Evolutionary conservation across 2,113 vertebrate species (phyloP), one percentile per base, ranked within the genome.

Genomic region (Corynorhinus townsendii): DNA sequence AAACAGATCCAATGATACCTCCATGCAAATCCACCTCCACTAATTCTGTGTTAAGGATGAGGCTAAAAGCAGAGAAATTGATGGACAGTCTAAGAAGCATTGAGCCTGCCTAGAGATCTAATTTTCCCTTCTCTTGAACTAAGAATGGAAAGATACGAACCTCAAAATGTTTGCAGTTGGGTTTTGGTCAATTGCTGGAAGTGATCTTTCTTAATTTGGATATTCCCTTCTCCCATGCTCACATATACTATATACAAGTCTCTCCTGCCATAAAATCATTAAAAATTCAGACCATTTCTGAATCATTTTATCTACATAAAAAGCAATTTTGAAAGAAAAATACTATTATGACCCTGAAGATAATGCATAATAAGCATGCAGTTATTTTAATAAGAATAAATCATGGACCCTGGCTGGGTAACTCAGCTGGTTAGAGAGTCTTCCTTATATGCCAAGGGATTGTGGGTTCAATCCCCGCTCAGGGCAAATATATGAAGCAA

Each of bases 321-420:
- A 49, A 75, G 47, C 66, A 20, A 47, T 73, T 80, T 54, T 40
- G 45, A 95, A 82, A 86, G 66, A 95, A 91, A 71, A 64, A 68
- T 35, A 52, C 35, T 40, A 24, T 28, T 54, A 85, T 93, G 76
- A 95, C 64, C 38, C 76, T 19, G 16, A 52, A 59, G 15, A 90
- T 82, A 88, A 87, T 9, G 33, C 3, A 88, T 7, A 85, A 90
- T 87, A 83, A 80, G 15, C 8, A 19, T 89, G 73, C 2, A 82
- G 45, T 43, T 89, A 76, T 72, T 95, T 94, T 94, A 95, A 89
- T 91, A 91, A 86, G 52, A 91, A 93, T 12, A 79, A 88, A 64
- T 93, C 54, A 73, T n/a, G 64, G 64, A 15, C 64, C 33, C 7
- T n/a, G 64, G 30, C 33, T 33, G 16, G 33, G 64, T 68, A n/a